Percentiles rank a stretch among this genome's conserved stretches.
Conservation (phyloP, 2,888 invertebrate genomes). For the Drosophila pseudotakahashii region DNA sequence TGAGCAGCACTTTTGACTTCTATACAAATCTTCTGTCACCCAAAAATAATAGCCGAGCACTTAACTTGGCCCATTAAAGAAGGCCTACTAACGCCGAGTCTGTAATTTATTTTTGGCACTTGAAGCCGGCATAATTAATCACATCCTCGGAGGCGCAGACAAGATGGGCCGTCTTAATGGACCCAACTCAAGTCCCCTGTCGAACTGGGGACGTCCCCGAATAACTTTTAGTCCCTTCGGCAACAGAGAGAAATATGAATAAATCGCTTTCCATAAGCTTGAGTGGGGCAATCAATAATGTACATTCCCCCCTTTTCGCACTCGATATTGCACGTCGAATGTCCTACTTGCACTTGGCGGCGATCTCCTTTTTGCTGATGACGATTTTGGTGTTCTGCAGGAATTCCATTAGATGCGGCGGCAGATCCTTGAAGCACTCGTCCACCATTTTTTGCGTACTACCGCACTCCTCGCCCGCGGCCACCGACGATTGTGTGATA, state of each 20-base stretch:
- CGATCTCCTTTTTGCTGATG: constrained; percentile 80
- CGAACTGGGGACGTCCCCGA: neutral
- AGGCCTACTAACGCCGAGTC: constrained; percentile 3
- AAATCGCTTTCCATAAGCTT: constrained; percentile 17
- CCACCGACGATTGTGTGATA: constrained; percentile 20
- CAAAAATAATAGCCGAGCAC: neutral
- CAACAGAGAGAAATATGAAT: constrained; percentile 26
- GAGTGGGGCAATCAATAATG: constrained; percentile 27
- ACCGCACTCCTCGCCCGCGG: constrained; percentile 72
- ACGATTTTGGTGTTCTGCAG: constrained; percentile 81
- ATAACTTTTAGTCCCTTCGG: constrained; percentile 9
- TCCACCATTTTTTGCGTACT: constrained; percentile 81
- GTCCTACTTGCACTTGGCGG: constrained; percentile 83
- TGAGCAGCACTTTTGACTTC: neutral
- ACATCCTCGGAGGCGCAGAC: constrained; percentile 16
- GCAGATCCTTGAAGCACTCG: constrained; percentile 82
- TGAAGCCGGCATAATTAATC: constrained; percentile 32
- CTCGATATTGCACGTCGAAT: neutral
- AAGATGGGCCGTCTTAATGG: neutral
- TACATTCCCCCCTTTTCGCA: neutral
- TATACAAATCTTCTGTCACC: neutral
- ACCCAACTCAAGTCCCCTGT: constrained; percentile 32
- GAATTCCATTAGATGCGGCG: constrained; percentile 82
- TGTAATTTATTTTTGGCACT: constrained; percentile 40
- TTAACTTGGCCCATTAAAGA: constrained; percentile 10